These are phyloP conservation scores for Hiodon tergisus DNA, from an alignment of 2,113 vertebrate genomes.

Conservation along the genomic window DNA sequence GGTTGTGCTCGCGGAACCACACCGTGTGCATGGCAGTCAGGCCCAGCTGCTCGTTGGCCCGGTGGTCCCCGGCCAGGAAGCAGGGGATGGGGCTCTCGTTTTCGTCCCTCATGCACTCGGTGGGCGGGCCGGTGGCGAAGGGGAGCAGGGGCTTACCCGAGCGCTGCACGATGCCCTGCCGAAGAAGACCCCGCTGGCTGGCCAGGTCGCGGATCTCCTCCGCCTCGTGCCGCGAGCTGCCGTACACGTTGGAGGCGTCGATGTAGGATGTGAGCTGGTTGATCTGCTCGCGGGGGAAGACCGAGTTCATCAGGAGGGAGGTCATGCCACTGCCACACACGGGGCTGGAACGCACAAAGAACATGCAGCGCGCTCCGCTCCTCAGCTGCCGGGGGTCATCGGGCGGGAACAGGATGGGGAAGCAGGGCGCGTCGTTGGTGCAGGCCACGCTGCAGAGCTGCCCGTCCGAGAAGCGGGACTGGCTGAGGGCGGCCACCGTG, in stretches of 20 bases:
- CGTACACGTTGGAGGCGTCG: conserved; percentile 92
- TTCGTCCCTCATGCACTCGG: conserved; percentile 94
- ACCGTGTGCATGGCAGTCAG: conserved; percentile 93
- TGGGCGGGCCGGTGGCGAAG: conserved; percentile 87
- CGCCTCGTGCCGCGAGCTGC: conserved; percentile 82
- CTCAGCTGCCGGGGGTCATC: conserved; percentile 74
- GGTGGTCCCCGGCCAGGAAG: conserved; percentile 92
- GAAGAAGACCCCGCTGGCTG: conserved; percentile 85
- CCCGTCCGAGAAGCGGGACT: conserved; percentile 92
- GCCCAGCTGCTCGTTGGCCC: conserved; percentile 90
- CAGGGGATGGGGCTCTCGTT: conserved; percentile 96
- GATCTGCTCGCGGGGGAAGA: conserved; percentile 92
- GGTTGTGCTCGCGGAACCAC: conserved; percentile 96
- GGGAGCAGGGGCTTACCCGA: conserved; percentile 92
- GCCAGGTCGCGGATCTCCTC: conserved; percentile 86
- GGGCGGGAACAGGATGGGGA: conserved; percentile 85
- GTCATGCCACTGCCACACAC: conserved; percentile 98
- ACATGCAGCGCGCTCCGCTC: conserved; percentile 87
- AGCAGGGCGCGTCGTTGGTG: conserved; percentile 89
- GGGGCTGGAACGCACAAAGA: conserved; percentile 93
- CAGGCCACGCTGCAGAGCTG: conserved; percentile 84
- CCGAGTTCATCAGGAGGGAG: conserved; percentile 95
- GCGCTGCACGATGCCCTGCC: conserved; percentile 88
- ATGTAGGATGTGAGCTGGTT: conserved; percentile 96
- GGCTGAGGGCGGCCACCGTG: conserved; percentile 86